Conservation (phyloP, 1,140 invertebrate species). For the Carposina sasakii region DNA sequence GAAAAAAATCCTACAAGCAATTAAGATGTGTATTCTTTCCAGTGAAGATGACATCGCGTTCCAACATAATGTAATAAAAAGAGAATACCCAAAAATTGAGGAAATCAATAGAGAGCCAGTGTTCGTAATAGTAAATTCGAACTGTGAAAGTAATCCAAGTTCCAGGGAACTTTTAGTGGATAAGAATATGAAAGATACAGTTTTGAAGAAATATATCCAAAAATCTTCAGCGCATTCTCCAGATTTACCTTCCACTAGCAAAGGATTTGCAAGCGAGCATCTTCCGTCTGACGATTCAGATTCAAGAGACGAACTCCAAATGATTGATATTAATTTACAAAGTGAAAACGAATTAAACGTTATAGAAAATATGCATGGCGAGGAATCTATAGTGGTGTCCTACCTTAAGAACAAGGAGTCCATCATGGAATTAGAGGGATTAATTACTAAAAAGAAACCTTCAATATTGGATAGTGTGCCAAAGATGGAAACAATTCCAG, state of each 20-base stretch:
- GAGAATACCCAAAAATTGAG: conserved; percentile 7
- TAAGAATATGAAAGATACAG: conserved; percentile 14
- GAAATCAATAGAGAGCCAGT: conserved; percentile 28
- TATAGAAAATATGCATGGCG: conserved; percentile 17
- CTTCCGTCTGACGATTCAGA: conserved; percentile 15
- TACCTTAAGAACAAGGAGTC: conserved; percentile 37
- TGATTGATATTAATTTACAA: conserved; percentile 42
- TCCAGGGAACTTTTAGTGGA: conserved; percentile 35
- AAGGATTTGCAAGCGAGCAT: conserved; percentile 9
- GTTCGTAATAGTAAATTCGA: conserved; percentile 35
- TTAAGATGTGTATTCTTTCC: conserved; percentile 40
- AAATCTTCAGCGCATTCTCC: too few species aligned
- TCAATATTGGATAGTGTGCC: conserved; percentile 41
- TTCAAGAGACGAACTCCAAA: conserved; percentile 33
- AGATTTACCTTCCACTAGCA: conserved; percentile 35
- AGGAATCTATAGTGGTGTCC: conserved; percentile 39
- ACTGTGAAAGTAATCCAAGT: conserved; percentile 28
- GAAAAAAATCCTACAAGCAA: conserved; percentile 18
- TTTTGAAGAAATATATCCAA: conserved; percentile 22
- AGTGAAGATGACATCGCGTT: conserved; percentile 34
- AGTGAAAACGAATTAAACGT: conserved; percentile 38
- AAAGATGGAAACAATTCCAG: conserved; percentile 49
- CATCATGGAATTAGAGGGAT: conserved; percentile 22
- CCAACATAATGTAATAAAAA: conserved; percentile 26
- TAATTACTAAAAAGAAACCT: conserved; percentile 31